Base-by-base conservation (phyloP, 2,797 vertebrate genomes). In the Jordanella pulchra region DNA sequence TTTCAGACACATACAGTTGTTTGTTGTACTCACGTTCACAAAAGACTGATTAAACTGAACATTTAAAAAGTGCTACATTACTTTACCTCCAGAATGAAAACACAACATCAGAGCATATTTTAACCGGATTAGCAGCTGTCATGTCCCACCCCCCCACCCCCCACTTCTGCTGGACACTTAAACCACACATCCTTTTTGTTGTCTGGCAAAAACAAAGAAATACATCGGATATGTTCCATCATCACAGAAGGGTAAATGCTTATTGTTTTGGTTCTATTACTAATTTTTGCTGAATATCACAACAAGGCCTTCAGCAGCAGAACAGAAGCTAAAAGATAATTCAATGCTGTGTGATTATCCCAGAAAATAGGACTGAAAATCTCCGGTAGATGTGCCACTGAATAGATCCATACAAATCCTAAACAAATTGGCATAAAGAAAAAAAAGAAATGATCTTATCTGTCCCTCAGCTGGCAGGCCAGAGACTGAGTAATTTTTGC, bases 101-200 rank as follows among this genome's bases (percentile, higher is more conserved):
- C 17, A 9, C 55, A 60, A 39, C 32, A 39, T n/a, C 58, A 61
- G 39, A 61, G n/a, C 58, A 39, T 39, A 21, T 13, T 63, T 63
- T 63, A 63, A 63, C 23, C 32, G 58, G 23, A 63, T 63, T 63
- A 63, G 12, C 60, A 42, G 60, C 35, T 15, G 35, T 63, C 11
- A 10, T 35, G 30, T 18, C 21, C 17, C 5, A 17, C 47, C 17
- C 35, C 35, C 11, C 13, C n/a, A n/a, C n/a, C 39, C 60, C 42
- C 60, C 35, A 63, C 12, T 63, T 63, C 60, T 39, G 60, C 60
- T 39, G 35, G 23, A 63, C 12, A 35, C 32, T 3, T 23, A 32
- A 60, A 60, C 55, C 28, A 32, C 7, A 58, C 56, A 13, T 35
- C 21, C 11, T n/a, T 63, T 11, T 42, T 39, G n/a, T n/a, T 39